These are phyloP conservation scores for Podarcis lilfordi DNA, from an alignment of 2,797 vertebrate genomes.

Conservation along the genomic window DNA sequence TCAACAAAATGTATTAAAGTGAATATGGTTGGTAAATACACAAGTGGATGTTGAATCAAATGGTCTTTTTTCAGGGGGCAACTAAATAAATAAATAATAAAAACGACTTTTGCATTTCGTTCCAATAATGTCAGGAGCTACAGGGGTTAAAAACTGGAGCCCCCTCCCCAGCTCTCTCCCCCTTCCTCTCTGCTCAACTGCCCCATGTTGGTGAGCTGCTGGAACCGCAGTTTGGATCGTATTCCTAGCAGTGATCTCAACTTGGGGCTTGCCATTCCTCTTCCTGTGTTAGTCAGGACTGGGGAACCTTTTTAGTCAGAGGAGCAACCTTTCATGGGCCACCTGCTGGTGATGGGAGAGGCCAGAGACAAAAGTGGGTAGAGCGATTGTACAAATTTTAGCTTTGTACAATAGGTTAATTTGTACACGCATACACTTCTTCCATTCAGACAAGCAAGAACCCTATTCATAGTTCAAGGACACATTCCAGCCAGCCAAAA, in stretches of 20 bases:
- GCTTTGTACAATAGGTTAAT: no score
- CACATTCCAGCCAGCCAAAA: no score
- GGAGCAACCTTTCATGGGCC: no score
- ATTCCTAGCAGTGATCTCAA: not conserved
- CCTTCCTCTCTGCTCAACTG: not conserved
- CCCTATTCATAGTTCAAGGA: no score
- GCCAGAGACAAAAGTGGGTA: no score
- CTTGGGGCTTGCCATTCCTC: not conserved
- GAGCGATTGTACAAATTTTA: no score
- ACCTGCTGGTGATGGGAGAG: no score
- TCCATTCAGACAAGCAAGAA: no score
- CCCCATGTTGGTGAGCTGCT: not conserved
- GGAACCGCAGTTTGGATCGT: not conserved
- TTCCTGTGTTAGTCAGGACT: no score
- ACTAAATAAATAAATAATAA: not conserved
- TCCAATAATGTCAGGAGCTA: not conserved
- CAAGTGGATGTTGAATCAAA: not conserved
- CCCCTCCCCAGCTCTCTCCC: no score
- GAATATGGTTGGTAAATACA: not conserved
- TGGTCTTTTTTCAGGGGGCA: not conserved
- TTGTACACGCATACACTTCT: no score
- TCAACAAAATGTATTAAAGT: not conserved
- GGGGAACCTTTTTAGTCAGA: no score
- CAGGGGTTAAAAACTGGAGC: not conserved
- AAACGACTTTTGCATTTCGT: not conserved